Base-by-base conservation (phyloP, 23 tunicate species). In the Halocynthia aurantium region DNA sequence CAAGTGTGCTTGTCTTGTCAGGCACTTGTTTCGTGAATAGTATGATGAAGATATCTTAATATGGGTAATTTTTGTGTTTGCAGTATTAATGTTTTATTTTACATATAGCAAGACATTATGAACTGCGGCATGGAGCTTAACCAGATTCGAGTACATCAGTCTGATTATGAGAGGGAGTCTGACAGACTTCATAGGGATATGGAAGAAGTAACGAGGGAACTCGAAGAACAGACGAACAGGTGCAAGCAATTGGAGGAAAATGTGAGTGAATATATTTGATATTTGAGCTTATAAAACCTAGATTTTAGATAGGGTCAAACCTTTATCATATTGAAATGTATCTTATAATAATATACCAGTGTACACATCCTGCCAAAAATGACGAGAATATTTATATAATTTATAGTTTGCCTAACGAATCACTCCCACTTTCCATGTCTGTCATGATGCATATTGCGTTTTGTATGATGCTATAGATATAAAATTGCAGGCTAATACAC, bases 231-330 rank as follows among this genome's bases (percentile, higher is more conserved):
- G 55, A 85, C 75, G 0, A 73, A 85, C 15, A 85, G 84, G 57
- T 90, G 90, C 53, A 81, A 72, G 21, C 83, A 85, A 49, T 52
- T 90, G 86, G 90, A 90, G 75, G 75, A 81, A 50, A 81, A 81
- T 52, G 97, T 90, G 66, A 81, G 71, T 57, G 22, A 66, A 31
- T 31, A 31, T 31, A 31, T 31, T 31, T 31, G 4, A 31, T 31
- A 31, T 31, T 31, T 31, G 44, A 31, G 44, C 44, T 31, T 1
- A 31, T 31, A 31, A 31, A 31, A 31, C 44, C 44, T 31, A 31
- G 44, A 31, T 31, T 31, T 31, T 31, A 31, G 2, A 31, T 31
- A 4, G 2, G 44, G 44, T 31, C 4, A 31, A 31, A n/a, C n/a
- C 44, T 31, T 31, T 31, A 0, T 31, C 4, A 4, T 31, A 31